Conservation (phyloP, 2,113 vertebrate species). For the Neoarius graeffei region DNA sequence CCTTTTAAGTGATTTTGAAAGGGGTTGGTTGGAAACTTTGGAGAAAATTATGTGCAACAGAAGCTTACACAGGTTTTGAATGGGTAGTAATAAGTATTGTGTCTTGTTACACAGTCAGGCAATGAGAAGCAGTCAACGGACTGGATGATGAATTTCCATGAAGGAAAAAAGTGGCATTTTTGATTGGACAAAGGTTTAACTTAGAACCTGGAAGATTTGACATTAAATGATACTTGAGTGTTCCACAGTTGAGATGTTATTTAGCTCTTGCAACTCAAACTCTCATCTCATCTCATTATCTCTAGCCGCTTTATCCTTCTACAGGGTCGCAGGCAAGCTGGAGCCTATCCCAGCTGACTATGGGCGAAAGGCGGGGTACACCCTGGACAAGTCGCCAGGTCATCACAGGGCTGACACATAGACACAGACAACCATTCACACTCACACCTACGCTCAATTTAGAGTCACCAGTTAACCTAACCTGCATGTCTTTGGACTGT, state of each 20-base stretch:
- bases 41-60: background rate
- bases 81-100: background rate
- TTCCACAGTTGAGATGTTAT: background rate
- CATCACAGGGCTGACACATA: too few species aligned
- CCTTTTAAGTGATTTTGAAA: background rate
- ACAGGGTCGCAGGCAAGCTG: too few species aligned
- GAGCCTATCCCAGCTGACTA: too few species aligned
- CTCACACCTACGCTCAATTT: too few species aligned
- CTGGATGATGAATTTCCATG: background rate
- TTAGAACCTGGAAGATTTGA: background rate
- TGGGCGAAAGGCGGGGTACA: too few species aligned
- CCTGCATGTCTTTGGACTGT: too few species aligned
- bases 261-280: background rate
- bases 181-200: background rate
- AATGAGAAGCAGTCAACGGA: background rate
- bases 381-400: too few species aligned
- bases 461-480: too few species aligned
- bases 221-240: background rate
- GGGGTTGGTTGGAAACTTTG: background rate
- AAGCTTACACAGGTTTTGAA: background rate
- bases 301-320: too few species aligned
- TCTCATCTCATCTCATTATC: too few species aligned
- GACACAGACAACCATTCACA: too few species aligned
- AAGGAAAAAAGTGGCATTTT: background rate
- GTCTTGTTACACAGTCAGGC: background rate